Evolutionary conservation across 2,113 vertebrate species (phyloP).

Genomic region (Sinocyclocheilus anophthalmus): DNA sequence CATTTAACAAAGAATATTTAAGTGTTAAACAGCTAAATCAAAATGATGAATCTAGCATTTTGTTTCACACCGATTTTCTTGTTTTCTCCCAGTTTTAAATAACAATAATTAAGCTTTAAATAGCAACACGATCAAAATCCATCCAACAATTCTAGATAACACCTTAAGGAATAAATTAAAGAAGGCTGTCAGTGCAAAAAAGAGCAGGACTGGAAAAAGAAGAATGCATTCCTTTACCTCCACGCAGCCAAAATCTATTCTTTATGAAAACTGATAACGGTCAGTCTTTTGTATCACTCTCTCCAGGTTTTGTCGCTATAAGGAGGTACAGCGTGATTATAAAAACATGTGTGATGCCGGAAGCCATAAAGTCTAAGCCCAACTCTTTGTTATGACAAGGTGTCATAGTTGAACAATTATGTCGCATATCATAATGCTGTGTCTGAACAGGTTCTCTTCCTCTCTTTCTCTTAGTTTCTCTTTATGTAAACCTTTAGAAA

Average conservation of each 20-base stretch:
- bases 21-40: too few species aligned
- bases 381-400: conserved; percentile 47
- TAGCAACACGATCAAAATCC: background rate
- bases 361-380: conserved; percentile 40
- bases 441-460: conserved; percentile 33
- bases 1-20: background rate
- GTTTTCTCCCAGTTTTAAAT: too few species aligned
- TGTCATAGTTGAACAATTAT: conserved; percentile 36
- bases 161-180: background rate
- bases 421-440: background rate
- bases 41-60: too few species aligned
- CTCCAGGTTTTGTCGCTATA: conserved; percentile 35
- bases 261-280: conserved; percentile 11
- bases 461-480: conserved; percentile 22
- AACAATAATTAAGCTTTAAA: too few species aligned
- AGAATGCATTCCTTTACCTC: conserved; percentile 13
- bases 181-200: background rate
- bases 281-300: conserved; percentile 36
- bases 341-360: conserved; percentile 57
- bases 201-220: background rate
- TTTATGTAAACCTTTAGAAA: background rate
- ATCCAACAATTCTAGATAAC: background rate
- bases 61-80: too few species aligned
- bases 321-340: conserved; percentile 18
- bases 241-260: background rate